These are phyloP conservation scores for Acanthopleura granulata DNA, from an alignment of 2,888 invertebrate genomes.

Conservation along the genomic window DNA sequence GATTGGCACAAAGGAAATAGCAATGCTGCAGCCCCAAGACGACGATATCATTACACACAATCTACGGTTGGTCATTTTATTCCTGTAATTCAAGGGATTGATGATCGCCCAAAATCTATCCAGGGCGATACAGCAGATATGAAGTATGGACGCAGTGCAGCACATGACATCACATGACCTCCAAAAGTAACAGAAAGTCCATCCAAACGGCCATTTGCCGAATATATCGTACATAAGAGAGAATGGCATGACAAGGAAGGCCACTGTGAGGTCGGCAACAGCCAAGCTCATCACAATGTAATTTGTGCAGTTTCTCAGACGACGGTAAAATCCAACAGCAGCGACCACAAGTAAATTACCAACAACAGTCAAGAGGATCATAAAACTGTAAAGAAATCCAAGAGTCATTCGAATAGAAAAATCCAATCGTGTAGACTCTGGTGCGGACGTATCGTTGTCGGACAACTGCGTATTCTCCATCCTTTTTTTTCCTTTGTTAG, in stretches of 20 bases:
- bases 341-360: slow-evolving; percentile 63
- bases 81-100: slow-evolving; percentile 56
- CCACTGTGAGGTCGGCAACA: slow-evolving; percentile 64
- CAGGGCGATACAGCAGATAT: slow-evolving; percentile 62
- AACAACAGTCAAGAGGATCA: slow-evolving; percentile 43
- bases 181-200: slow-evolving; percentile 63
- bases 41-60: slow-evolving; percentile 47
- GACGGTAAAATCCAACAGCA: slow-evolving; percentile 54
- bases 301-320: slow-evolving; percentile 62
- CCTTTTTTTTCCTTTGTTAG: too few species aligned
- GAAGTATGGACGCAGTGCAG: slow-evolving; percentile 65
- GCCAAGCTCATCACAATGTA: slow-evolving; percentile 60
- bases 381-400: slow-evolving; percentile 26
- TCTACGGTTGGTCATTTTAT: slow-evolving; percentile 47
- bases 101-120: slow-evolving; percentile 64
- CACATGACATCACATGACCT: slow-evolving; percentile 67
- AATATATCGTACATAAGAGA: slow-evolving; percentile 54
- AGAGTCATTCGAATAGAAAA: slow-evolving; percentile 7
- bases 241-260: slow-evolving; percentile 65
- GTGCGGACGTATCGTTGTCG: too few species aligned
- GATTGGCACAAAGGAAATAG: slow-evolving; percentile 65
- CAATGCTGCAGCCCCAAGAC: slow-evolving; percentile 56
- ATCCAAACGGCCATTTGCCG: slow-evolving; percentile 59
- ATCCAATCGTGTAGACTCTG: neutral
- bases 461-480: too few species aligned